These are phyloP conservation scores for Andrena trimmerana DNA, from an alignment of 2,888 invertebrate genomes.

Conservation along the genomic window DNA sequence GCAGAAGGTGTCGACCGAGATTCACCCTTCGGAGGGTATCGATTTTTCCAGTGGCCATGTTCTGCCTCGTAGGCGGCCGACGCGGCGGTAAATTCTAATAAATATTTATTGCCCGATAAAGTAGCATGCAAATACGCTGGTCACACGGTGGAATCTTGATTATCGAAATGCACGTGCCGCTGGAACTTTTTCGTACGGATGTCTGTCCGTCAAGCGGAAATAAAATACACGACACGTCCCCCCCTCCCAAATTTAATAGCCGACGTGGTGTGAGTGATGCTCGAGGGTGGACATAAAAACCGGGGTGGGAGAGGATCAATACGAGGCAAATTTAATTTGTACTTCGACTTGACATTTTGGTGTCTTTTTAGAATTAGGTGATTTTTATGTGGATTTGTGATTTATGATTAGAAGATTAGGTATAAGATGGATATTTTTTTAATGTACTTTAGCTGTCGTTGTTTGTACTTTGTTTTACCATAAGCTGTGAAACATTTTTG, in stretches of 20 bases:
- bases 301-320: no score
- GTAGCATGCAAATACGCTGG: slow-evolving; percentile 61
- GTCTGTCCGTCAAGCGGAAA: slow-evolving; percentile 33
- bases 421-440: no score
- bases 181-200: slow-evolving; percentile 37
- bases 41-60: slow-evolving; percentile 34
- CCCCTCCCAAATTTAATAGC: no score
- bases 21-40: slow-evolving; percentile 28
- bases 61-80: slow-evolving; percentile 47
- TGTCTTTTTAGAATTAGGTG: no score
- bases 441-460: no score
- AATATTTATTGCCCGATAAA: slow-evolving; percentile 76
- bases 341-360: background rate
- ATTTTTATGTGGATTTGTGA: no score
- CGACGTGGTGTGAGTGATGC: no score
- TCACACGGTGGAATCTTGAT: slow-evolving; percentile 39
- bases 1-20: slow-evolving; percentile 33
- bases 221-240: no score
- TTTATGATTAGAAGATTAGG: no score
- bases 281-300: no score
- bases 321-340: background rate
- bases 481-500: no score
- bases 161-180: slow-evolving; percentile 30
- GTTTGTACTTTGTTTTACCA: no score
- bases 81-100: slow-evolving; percentile 76